Percentiles rank a stretch among this genome's conserved stretches.
Evolutionary conservation across 2,113 vertebrate genomes (phyloP).

Genomic region (Epinephelus cyanopodus): DNA sequence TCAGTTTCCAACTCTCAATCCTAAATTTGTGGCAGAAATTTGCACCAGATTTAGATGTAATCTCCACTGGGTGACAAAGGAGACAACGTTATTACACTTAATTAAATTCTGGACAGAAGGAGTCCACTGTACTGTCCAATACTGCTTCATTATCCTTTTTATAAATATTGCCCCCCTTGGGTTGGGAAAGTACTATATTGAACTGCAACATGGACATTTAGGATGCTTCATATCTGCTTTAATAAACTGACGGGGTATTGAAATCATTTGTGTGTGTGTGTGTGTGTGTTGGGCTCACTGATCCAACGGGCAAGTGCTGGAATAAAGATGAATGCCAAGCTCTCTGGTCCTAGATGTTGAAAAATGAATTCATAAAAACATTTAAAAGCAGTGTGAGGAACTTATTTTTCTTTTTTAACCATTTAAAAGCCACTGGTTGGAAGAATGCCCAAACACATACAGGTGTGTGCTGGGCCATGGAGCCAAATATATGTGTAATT

Average conservation of each 20-base stretch:
- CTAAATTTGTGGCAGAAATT: not conserved
- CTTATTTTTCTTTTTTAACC: not conserved
- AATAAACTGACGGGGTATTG: slow-evolving; percentile 2
- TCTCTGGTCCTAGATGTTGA: not conserved
- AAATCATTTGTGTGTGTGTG: not conserved
- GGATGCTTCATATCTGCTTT: not conserved
- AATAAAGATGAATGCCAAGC: not conserved
- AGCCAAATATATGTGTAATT: too few species aligned
- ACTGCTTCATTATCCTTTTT: not conserved
- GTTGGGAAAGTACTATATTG: not conserved
- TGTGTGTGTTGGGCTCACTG: not conserved
- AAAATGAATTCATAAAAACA: not conserved
- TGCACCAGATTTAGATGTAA: not conserved
- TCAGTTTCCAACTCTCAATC: not conserved
- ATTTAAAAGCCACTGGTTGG: not conserved
- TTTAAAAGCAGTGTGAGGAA: not conserved
- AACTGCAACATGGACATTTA: not conserved
- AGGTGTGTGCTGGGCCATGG: too few species aligned
- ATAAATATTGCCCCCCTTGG: too few species aligned
- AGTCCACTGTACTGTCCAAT: not conserved
- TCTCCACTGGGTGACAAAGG: not conserved
- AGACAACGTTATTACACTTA: not conserved
- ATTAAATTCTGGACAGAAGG: not conserved
- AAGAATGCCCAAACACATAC: too few species aligned
- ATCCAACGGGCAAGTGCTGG: not conserved